These are phyloP conservation scores for Agriopis leucophaearia DNA, from an alignment of 2,888 invertebrate genomes.

Conservation along the genomic window DNA sequence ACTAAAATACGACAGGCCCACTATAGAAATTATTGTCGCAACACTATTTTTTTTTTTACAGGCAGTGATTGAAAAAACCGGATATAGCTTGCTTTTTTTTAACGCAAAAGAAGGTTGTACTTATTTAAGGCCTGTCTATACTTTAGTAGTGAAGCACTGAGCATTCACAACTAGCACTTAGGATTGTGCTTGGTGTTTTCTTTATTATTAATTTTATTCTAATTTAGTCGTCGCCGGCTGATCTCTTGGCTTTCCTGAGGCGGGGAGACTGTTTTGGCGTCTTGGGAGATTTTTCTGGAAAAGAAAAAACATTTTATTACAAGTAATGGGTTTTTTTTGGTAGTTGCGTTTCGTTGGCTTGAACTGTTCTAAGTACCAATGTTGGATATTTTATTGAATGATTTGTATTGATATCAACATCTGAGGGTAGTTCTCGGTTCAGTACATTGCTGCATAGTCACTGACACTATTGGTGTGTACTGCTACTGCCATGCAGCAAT, in stretches of 20 bases:
- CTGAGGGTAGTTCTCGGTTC: no score
- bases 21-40: constrained; percentile 39
- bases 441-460: no score
- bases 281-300: constrained; percentile 91
- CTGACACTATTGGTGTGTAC: no score
- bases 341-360: no score
- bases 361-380: no score
- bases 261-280: constrained; percentile 90
- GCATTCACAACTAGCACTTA: constrained; percentile 50
- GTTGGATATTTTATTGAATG: no score
- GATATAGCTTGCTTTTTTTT: constrained; percentile 9
- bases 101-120: constrained; percentile 19
- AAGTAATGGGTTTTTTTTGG: no score
- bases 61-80: constrained; percentile 23
- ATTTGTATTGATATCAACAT: no score
- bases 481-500: no score
- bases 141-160: constrained; percentile 59
- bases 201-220: constrained; percentile 32
- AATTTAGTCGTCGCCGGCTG: constrained; percentile 89
- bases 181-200: constrained; percentile 52
- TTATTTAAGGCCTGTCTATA: constrained; percentile 61
- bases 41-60: constrained; percentile 23
- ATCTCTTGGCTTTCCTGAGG: constrained; percentile 91
- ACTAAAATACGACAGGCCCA: constrained; percentile 60
- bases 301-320: constrained; percentile 41